Evolutionary conservation across 2,888 invertebrate species (phyloP).

Genomic region (Athalia cordata): DNA sequence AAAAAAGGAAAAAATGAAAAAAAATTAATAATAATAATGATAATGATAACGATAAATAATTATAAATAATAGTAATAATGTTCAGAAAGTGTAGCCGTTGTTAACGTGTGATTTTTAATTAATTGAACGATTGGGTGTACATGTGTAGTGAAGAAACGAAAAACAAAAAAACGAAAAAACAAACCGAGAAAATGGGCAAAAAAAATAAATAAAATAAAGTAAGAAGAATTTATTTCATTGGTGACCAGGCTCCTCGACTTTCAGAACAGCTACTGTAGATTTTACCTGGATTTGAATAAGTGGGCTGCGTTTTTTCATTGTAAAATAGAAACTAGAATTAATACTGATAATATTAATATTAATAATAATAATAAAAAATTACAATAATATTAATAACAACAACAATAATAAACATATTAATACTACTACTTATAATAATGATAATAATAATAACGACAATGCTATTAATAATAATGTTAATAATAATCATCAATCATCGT

Average conservation of each 20-base stretch:
- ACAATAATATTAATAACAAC: too few species aligned
- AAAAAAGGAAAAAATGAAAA: too few species aligned
- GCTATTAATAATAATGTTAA: too few species aligned
- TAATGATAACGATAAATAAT: too few species aligned
- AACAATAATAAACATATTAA: too few species aligned
- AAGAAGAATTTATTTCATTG: conserved; percentile 5
- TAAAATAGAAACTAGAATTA: conserved; percentile 29
- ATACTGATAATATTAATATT: too few species aligned
- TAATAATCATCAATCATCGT: too few species aligned
- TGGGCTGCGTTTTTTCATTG: conserved; percentile 42
- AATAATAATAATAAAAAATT: too few species aligned
- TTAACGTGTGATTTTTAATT: conserved; percentile 34
- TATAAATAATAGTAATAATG: not conserved
- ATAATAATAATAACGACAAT: too few species aligned
- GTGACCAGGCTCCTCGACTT: conserved; percentile 20
- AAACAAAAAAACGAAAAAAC: not conserved
- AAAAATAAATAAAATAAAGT: not conserved
- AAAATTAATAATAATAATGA: too few species aligned
- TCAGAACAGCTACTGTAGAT: conserved; percentile 1
- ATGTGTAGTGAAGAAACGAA: conserved; percentile 30
- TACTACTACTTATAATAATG: too few species aligned
- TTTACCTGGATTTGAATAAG: not conserved
- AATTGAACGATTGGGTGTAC: conserved; percentile 18
- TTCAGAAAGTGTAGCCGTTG: conserved; percentile 43
- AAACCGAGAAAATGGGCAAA: not conserved